These are phyloP conservation scores for Heteromurus nitidus DNA, from an alignment of 2,888 invertebrate species.

Conservation along the genomic window DNA sequence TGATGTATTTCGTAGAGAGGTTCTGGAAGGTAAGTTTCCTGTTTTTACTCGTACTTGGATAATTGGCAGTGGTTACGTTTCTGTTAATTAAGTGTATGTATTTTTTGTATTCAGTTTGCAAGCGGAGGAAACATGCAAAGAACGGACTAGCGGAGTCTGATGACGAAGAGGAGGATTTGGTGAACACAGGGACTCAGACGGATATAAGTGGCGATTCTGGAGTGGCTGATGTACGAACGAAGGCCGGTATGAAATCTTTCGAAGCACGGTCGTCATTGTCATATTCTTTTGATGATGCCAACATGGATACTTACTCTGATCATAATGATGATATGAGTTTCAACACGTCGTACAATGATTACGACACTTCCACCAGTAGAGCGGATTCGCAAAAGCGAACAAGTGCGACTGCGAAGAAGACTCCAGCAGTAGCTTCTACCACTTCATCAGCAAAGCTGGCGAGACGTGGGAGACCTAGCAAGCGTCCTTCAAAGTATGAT, in stretches of 20 bases:
- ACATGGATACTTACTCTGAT: slow-evolving; percentile 62
- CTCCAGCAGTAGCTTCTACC: slow-evolving; percentile 13
- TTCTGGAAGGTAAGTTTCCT: slow-evolving; percentile 55
- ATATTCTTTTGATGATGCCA: slow-evolving; percentile 45
- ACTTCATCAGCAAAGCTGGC: slow-evolving; percentile 9
- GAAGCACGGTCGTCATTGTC: slow-evolving; percentile 9
- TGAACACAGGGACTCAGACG: slow-evolving; percentile 54
- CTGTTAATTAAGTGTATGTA: slow-evolving; percentile 1
- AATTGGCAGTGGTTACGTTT: background rate
- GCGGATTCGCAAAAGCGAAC: slow-evolving; percentile 24
- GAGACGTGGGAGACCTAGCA: slow-evolving; percentile 32
- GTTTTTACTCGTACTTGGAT: background rate
- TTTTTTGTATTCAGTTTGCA: slow-evolving; percentile 36
- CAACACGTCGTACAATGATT: slow-evolving; percentile 42
- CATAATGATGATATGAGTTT: slow-evolving; percentile 60
- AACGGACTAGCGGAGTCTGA: slow-evolving; percentile 49
- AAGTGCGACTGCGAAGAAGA: background rate
- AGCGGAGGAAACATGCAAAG: slow-evolving; percentile 46
- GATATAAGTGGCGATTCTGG: slow-evolving; percentile 53
- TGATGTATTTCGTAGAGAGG: slow-evolving; percentile 50
- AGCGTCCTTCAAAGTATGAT: slow-evolving; percentile 36
- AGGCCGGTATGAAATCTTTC: slow-evolving; percentile 53
- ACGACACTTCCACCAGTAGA: background rate
- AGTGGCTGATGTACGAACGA: slow-evolving; percentile 43
- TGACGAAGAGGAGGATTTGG: slow-evolving; percentile 58